Conservation (phyloP, 2,113 vertebrate species). For the Alaudala cheleensis region DNA sequence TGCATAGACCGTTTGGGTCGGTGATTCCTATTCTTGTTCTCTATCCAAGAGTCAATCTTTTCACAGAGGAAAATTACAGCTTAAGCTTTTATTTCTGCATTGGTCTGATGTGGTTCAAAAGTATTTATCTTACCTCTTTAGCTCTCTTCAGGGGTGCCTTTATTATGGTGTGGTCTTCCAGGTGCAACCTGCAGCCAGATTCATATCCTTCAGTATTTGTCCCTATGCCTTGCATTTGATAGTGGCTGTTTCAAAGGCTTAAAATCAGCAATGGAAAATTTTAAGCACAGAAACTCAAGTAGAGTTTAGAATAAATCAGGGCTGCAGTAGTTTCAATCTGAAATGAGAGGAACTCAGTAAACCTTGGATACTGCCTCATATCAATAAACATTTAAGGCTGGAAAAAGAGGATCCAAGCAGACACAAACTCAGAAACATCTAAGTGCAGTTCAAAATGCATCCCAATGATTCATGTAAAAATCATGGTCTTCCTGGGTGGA, state of each 20-base stretch:
- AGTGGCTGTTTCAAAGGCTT: not conserved
- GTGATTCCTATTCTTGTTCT: conserved; percentile 19
- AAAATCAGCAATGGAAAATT: not conserved
- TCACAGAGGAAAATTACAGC: not conserved
- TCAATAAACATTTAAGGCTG: not conserved
- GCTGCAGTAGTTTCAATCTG: not conserved
- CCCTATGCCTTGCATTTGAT: not conserved
- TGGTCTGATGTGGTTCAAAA: not conserved
- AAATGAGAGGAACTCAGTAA: not conserved
- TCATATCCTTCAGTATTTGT: not conserved
- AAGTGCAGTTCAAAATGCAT: not conserved
- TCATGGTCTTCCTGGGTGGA: not conserved
- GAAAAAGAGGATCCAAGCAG: not conserved
- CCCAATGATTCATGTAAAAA: not conserved
- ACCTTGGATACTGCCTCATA: not conserved
- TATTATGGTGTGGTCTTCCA: not conserved
- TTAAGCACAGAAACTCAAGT: not conserved
- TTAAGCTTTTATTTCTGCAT: not conserved
- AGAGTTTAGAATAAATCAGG: not conserved
- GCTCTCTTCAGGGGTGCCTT: not conserved
- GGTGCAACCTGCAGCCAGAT: not conserved
- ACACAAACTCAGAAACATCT: not conserved
- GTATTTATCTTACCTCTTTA: not conserved
- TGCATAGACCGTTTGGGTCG: not conserved
- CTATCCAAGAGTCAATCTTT: not conserved